Conservation (phyloP, 2,888 invertebrate species). For the Halictus quadricinctus region DNA sequence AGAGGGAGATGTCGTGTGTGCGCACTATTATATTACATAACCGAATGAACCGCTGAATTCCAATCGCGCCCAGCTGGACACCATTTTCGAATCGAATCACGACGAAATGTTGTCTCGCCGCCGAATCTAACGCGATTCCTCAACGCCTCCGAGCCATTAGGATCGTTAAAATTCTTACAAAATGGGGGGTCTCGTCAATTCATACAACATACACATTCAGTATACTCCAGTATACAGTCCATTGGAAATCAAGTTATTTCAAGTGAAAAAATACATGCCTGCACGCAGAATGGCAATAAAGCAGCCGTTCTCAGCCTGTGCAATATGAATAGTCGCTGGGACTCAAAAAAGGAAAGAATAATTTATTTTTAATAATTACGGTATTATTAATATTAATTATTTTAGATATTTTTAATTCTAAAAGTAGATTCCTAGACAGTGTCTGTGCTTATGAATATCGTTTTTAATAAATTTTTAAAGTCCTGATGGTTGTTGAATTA, state of each 20-base stretch:
- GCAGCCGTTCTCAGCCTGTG: too few species aligned
- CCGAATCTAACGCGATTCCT: neutral
- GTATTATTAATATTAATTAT: neutral
- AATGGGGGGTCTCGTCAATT: neutral
- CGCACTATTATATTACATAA: constrained; percentile 59
- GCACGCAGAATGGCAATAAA: too few species aligned
- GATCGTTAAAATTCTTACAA: neutral
- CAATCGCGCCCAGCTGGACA: constrained; percentile 33
- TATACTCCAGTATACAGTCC: neutral
- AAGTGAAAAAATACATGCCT: too few species aligned
- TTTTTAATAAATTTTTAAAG: neutral
- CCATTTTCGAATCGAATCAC: constrained; percentile 34
- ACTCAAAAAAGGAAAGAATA: neutral
- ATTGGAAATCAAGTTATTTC: neutral
- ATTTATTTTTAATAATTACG: neutral
- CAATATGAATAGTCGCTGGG: too few species aligned
- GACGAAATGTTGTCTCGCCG: neutral
- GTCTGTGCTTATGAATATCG: neutral
- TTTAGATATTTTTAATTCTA: neutral
- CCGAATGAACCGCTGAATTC: constrained; percentile 54
- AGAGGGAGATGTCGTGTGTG: constrained; percentile 43
- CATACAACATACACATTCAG: neutral
- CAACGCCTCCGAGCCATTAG: neutral
- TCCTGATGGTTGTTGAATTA: neutral
- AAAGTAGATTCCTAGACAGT: neutral